A percentile compares a stretch with the other conserved stretches of the same genome.
These are phyloP conservation scores for Orius laevigatus DNA, from an alignment of 1,140 invertebrate genomes.

Conservation along the genomic window DNA sequence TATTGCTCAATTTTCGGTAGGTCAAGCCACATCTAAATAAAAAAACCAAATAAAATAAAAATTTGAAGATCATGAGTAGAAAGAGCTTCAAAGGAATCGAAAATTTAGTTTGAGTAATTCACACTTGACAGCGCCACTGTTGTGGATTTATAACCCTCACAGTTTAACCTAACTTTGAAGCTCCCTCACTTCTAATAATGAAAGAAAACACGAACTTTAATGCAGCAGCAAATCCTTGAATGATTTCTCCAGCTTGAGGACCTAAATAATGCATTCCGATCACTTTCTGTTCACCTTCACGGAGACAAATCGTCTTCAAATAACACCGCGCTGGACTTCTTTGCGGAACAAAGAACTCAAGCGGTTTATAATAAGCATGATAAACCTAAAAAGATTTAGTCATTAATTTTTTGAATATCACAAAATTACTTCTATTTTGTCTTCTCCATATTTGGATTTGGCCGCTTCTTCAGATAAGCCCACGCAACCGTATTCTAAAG, in stretches of 20 bases:
- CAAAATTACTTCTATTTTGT: constrained; percentile 40
- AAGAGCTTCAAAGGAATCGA: background rate
- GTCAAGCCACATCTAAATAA: constrained; percentile 65
- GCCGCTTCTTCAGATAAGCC: constrained; percentile 88
- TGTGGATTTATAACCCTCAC: too few relatives aligned
- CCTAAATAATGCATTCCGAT: constrained; percentile 91
- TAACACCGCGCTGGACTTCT: constrained; percentile 60
- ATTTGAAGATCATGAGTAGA: background rate
- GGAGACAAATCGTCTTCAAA: constrained; percentile 55
- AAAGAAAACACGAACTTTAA: constrained; percentile 43
- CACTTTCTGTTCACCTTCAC: constrained; percentile 53
- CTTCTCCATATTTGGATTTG: constrained; percentile 41
- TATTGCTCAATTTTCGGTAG: constrained; percentile 72
- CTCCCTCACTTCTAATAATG: too few relatives aligned
- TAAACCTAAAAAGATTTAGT: constrained; percentile 40
- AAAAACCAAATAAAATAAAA: background rate
- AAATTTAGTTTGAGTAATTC: background rate
- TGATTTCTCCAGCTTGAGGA: constrained; percentile 92
- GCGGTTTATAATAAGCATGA: constrained; percentile 84
- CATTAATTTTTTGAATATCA: background rate
- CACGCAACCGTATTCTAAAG: constrained; percentile 88
- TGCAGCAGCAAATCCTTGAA: constrained; percentile 83
- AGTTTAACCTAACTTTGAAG: too few relatives aligned
- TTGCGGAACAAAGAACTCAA: constrained; percentile 88
- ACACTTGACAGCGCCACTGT: background rate